phyloP scores from a whole-genome alignment of 2,888 invertebrate species.

The Drosophila kanekoi region DNA sequence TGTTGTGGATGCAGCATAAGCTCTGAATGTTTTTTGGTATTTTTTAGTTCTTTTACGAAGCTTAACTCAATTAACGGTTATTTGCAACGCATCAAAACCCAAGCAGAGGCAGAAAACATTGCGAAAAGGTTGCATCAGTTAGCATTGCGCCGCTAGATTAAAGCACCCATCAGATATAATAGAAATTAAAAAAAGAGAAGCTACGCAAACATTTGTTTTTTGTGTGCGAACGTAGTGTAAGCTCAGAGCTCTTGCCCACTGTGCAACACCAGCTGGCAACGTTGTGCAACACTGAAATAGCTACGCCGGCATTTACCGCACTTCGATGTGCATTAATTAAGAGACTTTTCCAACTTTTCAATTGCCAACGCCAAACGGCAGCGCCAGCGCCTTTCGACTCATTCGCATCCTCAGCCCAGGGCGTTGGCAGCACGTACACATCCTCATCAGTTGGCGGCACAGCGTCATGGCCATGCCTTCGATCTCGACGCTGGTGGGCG shows the following conservation, averaged over 20 bases:
- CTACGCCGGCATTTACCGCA: slow-evolving; percentile 49
- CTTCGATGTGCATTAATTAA: slow-evolving; percentile 24
- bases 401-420: slow-evolving; percentile 2
- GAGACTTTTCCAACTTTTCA: slow-evolving; percentile 10
- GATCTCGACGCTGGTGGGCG: slow-evolving; percentile 87
- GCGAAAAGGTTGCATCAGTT: too few species aligned
- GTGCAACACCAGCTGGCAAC: slow-evolving; percentile 1
- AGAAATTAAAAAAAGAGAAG: not conserved
- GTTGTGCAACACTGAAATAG: slow-evolving; percentile 19
- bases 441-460: not conserved
- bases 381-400: not conserved
- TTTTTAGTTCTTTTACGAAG: too few species aligned
- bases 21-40: not conserved
- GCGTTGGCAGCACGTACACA: slow-evolving; percentile 3
- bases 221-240: too few species aligned
- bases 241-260: not conserved
- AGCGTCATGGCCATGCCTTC: slow-evolving; percentile 85
- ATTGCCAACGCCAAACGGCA: slow-evolving; percentile 15
- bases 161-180: not conserved
- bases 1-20: not conserved
- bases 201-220: too few species aligned
- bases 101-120: too few species aligned
- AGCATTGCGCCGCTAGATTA: too few species aligned
- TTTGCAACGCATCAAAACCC: slow-evolving; percentile 6
- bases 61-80: too few species aligned